Evolutionary conservation across 2,113 vertebrate genomes (phyloP), one percentile per base, ranked within the genome.

Genomic region (Phylloscopus trochilus): DNA sequence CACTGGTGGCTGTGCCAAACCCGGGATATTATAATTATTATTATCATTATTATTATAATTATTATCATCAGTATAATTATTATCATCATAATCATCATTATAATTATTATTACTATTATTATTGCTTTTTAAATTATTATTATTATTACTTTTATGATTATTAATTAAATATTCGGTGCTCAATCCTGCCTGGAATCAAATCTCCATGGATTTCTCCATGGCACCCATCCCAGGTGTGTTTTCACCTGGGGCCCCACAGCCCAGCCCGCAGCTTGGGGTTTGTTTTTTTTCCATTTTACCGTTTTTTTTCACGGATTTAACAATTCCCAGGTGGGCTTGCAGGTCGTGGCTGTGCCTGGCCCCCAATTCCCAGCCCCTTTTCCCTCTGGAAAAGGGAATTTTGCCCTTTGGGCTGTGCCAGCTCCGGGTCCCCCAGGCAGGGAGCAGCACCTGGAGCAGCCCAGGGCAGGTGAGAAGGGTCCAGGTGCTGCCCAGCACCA

Each of bases 381-480:
- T 64, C 13, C 55, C 20, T 2, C 49, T 15, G 53, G 72, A 59
- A 83, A 91, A 72, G 9, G 67, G 47, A 67, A 2, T 10, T 85
- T 49, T 60, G 3, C 28, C 27, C 43, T 39, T 39, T 1, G 41
- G 63, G 63, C 39, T n/a, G 30, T 60, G 51, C 51, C 78, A 6
- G 3, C n/a, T 72, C 39, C 0, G 0, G 27, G 47, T 58, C 11
- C 43, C 10, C 16, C 35, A 9, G 60, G 6, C 1, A 0, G 49
- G 77, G 43, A 87, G 26, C 55, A 75, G 33, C 92, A 92, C 83
- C 96, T 92, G 94, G 88, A 93, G 70, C 88, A 82, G 92, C 66
- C 51, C 55, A 10, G 20, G 75, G 82, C 46, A 92, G 89, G 86
- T 64, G 91, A 79, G 91, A 52, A 85, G 91, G 85, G 85, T 41